Conservation (phyloP, 2,113 vertebrate genomes). For the Ceratotherium simum region DNA sequence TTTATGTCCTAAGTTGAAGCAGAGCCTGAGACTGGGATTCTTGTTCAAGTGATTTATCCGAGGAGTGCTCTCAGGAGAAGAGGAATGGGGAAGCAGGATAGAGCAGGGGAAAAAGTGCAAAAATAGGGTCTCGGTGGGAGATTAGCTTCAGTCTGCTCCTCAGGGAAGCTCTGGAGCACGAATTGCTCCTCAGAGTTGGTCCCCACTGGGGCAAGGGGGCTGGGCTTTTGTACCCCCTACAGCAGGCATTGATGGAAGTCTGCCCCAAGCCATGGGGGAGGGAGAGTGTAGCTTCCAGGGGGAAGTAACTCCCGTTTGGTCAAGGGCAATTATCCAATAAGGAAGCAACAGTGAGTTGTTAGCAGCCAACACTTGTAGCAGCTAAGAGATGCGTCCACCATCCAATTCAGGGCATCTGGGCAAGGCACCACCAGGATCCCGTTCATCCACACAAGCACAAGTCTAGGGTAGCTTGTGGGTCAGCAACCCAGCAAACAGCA, state of each 20-base stretch:
- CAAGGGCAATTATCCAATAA: background rate
- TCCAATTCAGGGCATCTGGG: background rate
- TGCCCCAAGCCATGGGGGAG: too few species aligned
- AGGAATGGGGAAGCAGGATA: background rate
- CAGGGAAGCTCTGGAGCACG: background rate
- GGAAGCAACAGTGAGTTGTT: background rate
- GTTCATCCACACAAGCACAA: background rate
- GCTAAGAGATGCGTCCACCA: background rate
- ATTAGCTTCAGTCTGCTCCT: background rate
- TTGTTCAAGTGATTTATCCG: background rate
- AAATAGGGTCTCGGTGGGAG: background rate
- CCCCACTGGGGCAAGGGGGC: background rate
- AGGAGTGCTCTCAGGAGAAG: background rate
- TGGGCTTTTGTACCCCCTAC: too few species aligned
- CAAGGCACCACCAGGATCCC: background rate
- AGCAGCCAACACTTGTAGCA: background rate
- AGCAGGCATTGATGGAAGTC: background rate
- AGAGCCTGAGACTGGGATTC: background rate
- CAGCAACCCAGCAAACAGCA: background rate
- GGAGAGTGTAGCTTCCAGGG: background rate
- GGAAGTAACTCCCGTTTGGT: background rate
- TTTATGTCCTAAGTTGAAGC: background rate
- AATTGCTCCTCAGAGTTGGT: background rate
- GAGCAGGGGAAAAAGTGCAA: background rate
- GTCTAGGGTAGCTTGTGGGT: background rate